A percentile compares a stretch with the other conserved stretches of the same genome.
phyloP scores from a whole-genome alignment of 2,888 invertebrate genomes.

The Tetheella fluctuosa region DNA sequence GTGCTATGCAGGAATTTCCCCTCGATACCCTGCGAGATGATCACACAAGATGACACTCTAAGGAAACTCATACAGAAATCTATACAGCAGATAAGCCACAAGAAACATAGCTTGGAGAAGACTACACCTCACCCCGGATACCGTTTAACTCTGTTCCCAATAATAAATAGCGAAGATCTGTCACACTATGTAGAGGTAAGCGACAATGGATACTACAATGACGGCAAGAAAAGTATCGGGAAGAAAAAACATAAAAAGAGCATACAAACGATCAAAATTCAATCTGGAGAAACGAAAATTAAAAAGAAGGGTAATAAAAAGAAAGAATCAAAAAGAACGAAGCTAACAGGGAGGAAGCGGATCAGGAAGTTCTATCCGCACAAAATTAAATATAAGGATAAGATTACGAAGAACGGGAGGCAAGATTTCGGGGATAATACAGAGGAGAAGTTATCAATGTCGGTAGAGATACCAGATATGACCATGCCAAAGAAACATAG shows the following conservation, averaged over 20 bases:
- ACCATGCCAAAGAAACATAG: slow-evolving; percentile 43
- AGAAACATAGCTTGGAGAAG: slow-evolving; percentile 51
- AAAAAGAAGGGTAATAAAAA: slow-evolving; percentile 33
- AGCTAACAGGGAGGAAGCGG: slow-evolving; percentile 58
- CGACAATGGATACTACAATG: slow-evolving; percentile 42
- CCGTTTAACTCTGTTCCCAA: slow-evolving; percentile 56
- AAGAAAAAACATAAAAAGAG: slow-evolving; percentile 23
- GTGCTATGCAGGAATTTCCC: slow-evolving; percentile 74
- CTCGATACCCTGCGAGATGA: slow-evolving; percentile 66
- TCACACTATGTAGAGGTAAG: slow-evolving; percentile 59
- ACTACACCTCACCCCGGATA: slow-evolving; percentile 46
- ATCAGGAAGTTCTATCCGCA: slow-evolving; percentile 73
- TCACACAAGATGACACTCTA: slow-evolving; percentile 59
- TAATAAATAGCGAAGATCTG: slow-evolving; percentile 64
- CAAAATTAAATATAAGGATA: slow-evolving; percentile 73
- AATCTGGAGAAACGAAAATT: slow-evolving; percentile 29
- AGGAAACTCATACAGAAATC: slow-evolving; percentile 63
- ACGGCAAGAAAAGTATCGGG: slow-evolving; percentile 25
- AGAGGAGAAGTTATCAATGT: slow-evolving; percentile 66
- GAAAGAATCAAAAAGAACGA: slow-evolving; percentile 39
- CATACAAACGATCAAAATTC: slow-evolving; percentile 10
- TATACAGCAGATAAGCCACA: slow-evolving; percentile 67
- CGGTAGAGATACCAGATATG: slow-evolving; percentile 60
- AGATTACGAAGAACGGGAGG: slow-evolving; percentile 32
- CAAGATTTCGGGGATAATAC: slow-evolving; percentile 55